A percentile compares a stretch with the other conserved stretches of the same genome.
These are phyloP conservation scores for Poecilia wingei DNA, from an alignment of 2,797 vertebrate species.

Conservation along the genomic window DNA sequence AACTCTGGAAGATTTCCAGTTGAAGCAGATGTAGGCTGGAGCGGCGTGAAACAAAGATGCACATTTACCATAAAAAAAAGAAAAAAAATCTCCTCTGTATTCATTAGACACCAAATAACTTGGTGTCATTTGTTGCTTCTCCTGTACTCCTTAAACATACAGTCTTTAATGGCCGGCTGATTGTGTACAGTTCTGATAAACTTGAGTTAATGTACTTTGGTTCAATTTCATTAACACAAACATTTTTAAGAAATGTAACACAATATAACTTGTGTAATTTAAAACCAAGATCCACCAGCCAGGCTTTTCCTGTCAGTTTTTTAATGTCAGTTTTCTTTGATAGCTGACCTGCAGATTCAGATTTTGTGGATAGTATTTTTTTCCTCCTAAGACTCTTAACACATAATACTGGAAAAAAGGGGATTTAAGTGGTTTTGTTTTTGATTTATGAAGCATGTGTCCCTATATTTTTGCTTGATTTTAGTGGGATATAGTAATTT, in stretches of 20 bases:
- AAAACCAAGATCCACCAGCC: background rate
- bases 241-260: background rate
- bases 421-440: background rate
- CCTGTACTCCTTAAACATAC: background rate
- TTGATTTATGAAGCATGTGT: background rate
- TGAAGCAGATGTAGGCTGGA: slow-evolving; percentile 6
- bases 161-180: background rate
- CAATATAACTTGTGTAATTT: background rate
- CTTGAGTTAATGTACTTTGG: background rate
- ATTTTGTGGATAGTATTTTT: background rate
- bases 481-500: background rate
- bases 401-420: background rate
- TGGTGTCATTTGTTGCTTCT: background rate
- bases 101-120: background rate
- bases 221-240: background rate
- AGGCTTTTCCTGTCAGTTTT: background rate
- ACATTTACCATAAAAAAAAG: background rate
- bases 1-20: slow-evolving; percentile 51
- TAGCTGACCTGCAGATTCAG: background rate
- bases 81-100: background rate
- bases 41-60: background rate
- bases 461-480: background rate
- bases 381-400: background rate
- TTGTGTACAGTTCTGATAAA: background rate
- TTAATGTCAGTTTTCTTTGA: background rate